Conservation (phyloP, 2,797 vertebrate genomes). For the Falco peregrinus region DNA sequence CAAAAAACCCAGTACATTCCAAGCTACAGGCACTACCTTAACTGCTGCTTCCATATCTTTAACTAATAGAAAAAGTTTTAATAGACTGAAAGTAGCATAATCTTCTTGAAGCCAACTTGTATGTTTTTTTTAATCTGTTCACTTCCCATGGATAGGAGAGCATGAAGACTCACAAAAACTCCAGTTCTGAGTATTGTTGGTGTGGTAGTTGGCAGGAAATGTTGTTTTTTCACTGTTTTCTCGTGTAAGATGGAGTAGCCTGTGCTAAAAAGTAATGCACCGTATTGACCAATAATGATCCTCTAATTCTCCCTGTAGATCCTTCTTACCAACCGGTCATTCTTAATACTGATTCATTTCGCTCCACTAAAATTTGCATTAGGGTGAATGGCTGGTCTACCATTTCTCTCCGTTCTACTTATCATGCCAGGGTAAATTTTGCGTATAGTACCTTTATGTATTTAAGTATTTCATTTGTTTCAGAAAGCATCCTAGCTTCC, state of each 20-base stretch:
- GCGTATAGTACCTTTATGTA: background rate
- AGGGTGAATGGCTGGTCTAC: background rate
- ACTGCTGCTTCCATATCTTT: background rate
- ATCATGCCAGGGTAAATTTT: background rate
- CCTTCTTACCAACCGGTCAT: background rate
- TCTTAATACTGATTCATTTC: background rate
- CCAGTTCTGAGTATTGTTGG: background rate
- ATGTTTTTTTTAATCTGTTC: background rate
- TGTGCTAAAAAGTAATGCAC: background rate
- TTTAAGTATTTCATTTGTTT: constrained; percentile 8
- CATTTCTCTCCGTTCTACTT: background rate
- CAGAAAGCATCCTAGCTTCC: background rate
- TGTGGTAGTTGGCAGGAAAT: background rate
- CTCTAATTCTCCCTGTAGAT: background rate
- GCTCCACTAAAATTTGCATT: background rate
- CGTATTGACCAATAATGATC: background rate
- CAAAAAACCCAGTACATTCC: background rate
- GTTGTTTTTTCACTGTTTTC: background rate
- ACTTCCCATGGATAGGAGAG: background rate
- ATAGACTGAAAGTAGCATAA: background rate
- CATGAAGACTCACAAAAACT: background rate
- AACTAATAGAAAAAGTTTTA: background rate
- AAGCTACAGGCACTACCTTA: background rate
- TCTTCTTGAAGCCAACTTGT: background rate
- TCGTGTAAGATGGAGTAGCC: background rate